These are phyloP conservation scores for Timema cristinae DNA, from an alignment of 2,888 invertebrate species.

Conservation along the genomic window DNA sequence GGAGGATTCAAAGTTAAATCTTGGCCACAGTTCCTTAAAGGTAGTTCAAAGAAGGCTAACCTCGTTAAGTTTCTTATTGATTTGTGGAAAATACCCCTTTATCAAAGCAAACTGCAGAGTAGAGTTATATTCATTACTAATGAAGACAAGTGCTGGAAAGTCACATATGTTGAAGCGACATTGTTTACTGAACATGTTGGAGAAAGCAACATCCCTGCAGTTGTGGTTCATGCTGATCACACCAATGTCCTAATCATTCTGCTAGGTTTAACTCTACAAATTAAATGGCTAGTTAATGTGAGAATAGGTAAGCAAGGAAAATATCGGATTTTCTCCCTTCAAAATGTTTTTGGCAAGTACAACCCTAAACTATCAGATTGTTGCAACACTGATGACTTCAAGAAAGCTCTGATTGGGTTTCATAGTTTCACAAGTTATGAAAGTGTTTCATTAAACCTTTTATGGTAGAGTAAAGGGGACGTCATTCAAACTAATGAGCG, in stretches of 20 bases:
- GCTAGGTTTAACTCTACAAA: background rate
- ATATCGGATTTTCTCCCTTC: background rate
- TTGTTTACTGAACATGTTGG: background rate
- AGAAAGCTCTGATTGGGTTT: constrained; percentile 11
- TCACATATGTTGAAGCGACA: background rate
- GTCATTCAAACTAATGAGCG: constrained; percentile 1
- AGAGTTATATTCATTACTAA: constrained; percentile 6
- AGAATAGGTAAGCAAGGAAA: constrained; percentile 1
- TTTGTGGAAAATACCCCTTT: background rate
- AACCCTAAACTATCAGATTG: constrained; percentile 1
- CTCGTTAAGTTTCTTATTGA: background rate
- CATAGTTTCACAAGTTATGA: background rate
- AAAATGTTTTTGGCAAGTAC: constrained; percentile 1
- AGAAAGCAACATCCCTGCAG: constrained; percentile 6
- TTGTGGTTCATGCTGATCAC: background rate
- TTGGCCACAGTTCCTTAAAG: constrained; percentile 1
- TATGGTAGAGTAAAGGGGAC: background rate
- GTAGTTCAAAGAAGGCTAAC: constrained; percentile 4
- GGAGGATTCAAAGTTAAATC: background rate
- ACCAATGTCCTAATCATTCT: constrained; percentile 1
- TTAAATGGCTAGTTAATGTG: constrained; percentile 6
- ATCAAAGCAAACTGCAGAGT: background rate
- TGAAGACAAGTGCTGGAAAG: constrained; percentile 11
- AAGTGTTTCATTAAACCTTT: background rate
- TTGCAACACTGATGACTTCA: background rate